These are phyloP conservation scores for Rhabditoides inermis DNA, from an alignment of 2,888 invertebrate genomes.

Conservation along the genomic window DNA sequence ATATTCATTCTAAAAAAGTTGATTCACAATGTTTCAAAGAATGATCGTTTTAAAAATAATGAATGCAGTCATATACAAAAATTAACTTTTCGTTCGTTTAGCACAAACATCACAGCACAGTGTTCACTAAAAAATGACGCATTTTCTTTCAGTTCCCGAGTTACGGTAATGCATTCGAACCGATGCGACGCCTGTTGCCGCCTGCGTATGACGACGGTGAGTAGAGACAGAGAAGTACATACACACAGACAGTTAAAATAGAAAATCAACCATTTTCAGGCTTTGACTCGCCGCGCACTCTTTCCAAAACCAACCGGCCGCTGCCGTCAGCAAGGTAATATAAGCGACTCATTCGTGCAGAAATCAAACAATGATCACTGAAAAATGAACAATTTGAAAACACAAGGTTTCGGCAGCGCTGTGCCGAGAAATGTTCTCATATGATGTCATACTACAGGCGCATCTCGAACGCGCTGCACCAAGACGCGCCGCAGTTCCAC, in stretches of 20 bases:
- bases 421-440: neutral
- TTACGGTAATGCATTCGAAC: constrained; percentile 48
- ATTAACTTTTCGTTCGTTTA: too few species aligned
- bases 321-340: constrained; percentile 48
- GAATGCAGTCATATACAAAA: too few species aligned
- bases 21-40: too few species aligned
- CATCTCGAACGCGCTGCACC: constrained; percentile 40
- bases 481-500: constrained; percentile 36
- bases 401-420: neutral
- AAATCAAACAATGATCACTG: neutral
- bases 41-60: too few species aligned
- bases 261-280: constrained; percentile 18
- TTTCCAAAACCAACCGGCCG: constrained; percentile 27
- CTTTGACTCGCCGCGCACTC: constrained; percentile 45
- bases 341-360: neutral
- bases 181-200: constrained; percentile 41
- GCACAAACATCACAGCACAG: too few species aligned
- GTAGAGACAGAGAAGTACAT: neutral
- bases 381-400: too few species aligned
- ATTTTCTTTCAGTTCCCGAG: constrained; percentile 25
- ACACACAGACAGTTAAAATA: neutral
- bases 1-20: too few species aligned
- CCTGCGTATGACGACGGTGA: constrained; percentile 74
- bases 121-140: too few species aligned
- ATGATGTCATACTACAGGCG: too few species aligned